Evolutionary conservation across 2,888 invertebrate species (phyloP).

Genomic region (Leucoma salicis): DNA sequence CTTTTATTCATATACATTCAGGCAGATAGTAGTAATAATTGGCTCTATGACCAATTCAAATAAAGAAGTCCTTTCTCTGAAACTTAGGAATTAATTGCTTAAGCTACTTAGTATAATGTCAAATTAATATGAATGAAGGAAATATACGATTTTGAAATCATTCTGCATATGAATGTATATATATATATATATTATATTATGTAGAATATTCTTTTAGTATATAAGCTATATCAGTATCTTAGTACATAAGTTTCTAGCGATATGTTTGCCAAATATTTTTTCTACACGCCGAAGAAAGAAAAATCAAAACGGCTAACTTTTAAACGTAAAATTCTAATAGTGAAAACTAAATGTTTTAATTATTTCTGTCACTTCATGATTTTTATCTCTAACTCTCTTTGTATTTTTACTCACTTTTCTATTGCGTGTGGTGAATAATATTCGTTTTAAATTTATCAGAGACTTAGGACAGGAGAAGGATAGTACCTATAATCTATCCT

Average conservation of each 20-base stretch:
- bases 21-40: no score
- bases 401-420: not conserved
- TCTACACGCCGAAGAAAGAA: slow-evolving; percentile 64
- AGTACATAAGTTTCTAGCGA: slow-evolving; percentile 70
- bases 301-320: slow-evolving; percentile 53
- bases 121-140: not conserved
- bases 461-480: no score
- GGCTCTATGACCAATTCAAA: no score
- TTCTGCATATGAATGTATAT: slow-evolving; percentile 8
- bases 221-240: slow-evolving; percentile 60
- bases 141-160: not conserved
- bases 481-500: no score
- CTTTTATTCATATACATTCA: not conserved
- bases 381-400: slow-evolving; percentile 8
- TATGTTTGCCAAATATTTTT: slow-evolving; percentile 75
- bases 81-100: no score
- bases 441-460: no score
- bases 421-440: no score
- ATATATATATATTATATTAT: slow-evolving; percentile 22
- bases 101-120: no score
- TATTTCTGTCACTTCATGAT: slow-evolving; percentile 18
- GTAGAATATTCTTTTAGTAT: slow-evolving; percentile 42
- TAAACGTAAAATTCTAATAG: slow-evolving; percentile 43
- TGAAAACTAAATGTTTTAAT: slow-evolving; percentile 20
- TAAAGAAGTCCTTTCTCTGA: no score